A percentile compares a stretch with the other conserved stretches of the same genome.
Evolutionary conservation across 2,888 invertebrate species (phyloP).

Genomic region (Lacanobia wlatinum): DNA sequence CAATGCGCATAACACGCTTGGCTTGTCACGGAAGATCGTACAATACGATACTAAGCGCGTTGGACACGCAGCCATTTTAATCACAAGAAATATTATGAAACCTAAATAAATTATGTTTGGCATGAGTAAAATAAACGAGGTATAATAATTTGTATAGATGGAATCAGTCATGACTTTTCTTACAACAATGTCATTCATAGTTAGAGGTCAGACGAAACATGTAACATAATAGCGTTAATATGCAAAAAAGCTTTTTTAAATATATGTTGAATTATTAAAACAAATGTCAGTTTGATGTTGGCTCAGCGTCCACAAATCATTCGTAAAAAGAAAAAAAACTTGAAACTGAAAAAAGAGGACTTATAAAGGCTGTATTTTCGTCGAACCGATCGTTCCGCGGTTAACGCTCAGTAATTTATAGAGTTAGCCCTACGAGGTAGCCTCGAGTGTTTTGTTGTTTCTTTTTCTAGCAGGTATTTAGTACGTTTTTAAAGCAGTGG

Average conservation of each 20-base stretch:
- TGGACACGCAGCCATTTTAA: constrained; percentile 7
- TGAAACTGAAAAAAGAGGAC: too few species aligned
- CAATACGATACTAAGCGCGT: not conserved
- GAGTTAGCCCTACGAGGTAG: too few species aligned
- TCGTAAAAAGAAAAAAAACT: too few species aligned
- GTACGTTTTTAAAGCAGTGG: not conserved
- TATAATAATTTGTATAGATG: constrained; percentile 16
- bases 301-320: too few species aligned
- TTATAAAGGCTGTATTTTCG: too few species aligned
- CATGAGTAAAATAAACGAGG: constrained; percentile 17
- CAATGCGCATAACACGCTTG: constrained; percentile 16
- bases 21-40: constrained; percentile 24
- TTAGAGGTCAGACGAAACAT: constrained; percentile 25
- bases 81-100: constrained; percentile 24
- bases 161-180: constrained; percentile 38
- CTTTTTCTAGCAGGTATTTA: not conserved
- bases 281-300: not conserved
- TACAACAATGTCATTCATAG: constrained; percentile 27
- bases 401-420: too few species aligned
- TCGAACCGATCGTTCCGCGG: too few species aligned
- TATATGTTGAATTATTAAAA: constrained; percentile 4
- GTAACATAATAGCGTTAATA: not conserved
- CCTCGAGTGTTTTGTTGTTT: not conserved
- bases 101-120: constrained; percentile 17
- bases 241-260: constrained; percentile 21